Evolutionary conservation across 2,113 vertebrate genomes (phyloP).

Genomic region (Sphaerodactylus townsendi): DNA sequence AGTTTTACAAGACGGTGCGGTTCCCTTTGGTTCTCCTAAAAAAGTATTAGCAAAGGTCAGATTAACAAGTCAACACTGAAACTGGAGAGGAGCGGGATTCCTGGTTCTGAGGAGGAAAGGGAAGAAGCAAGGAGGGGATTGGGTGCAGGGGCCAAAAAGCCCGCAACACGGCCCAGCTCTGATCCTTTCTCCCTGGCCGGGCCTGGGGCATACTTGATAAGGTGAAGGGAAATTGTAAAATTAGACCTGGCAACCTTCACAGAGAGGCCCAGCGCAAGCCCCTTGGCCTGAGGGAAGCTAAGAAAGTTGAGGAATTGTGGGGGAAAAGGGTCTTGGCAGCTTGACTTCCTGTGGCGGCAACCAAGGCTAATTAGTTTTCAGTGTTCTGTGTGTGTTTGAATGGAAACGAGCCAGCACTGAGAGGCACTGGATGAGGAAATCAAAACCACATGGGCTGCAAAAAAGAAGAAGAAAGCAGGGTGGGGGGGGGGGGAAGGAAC

Average conservation of each 20-base stretch:
- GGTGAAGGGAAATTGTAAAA: slow-evolving; percentile 83
- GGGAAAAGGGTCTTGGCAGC: slow-evolving; percentile 88
- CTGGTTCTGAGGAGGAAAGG: slow-evolving; percentile 65
- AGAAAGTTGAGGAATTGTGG: slow-evolving; percentile 84
- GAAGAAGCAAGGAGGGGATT: slow-evolving; percentile 62
- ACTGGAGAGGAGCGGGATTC: slow-evolving; percentile 68
- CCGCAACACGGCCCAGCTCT: slow-evolving; percentile 61
- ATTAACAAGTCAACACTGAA: slow-evolving; percentile 80
- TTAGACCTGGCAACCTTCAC: slow-evolving; percentile 87
- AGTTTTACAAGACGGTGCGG: slow-evolving; percentile 63
- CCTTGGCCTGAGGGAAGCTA: slow-evolving; percentile 76
- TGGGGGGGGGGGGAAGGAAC: neutral
- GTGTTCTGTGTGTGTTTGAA: slow-evolving; percentile 79
- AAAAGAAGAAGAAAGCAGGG: slow-evolving; percentile 47
- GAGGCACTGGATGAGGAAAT: slow-evolving; percentile 80
- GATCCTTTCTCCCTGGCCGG: slow-evolving; percentile 66
- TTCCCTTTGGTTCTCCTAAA: slow-evolving; percentile 70
- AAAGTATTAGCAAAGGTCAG: slow-evolving; percentile 75
- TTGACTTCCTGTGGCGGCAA: slow-evolving; percentile 84
- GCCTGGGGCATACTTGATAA: slow-evolving; percentile 74
- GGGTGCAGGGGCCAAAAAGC: slow-evolving; percentile 60
- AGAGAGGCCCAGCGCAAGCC: slow-evolving; percentile 76
- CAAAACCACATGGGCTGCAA: slow-evolving; percentile 82
- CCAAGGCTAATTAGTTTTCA: slow-evolving; percentile 87
- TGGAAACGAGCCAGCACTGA: slow-evolving; percentile 79